A percentile compares a stretch with the other conserved stretches of the same genome.
phyloP scores from a whole-genome alignment of 2,888 invertebrate species.

The Acheta domesticus region DNA sequence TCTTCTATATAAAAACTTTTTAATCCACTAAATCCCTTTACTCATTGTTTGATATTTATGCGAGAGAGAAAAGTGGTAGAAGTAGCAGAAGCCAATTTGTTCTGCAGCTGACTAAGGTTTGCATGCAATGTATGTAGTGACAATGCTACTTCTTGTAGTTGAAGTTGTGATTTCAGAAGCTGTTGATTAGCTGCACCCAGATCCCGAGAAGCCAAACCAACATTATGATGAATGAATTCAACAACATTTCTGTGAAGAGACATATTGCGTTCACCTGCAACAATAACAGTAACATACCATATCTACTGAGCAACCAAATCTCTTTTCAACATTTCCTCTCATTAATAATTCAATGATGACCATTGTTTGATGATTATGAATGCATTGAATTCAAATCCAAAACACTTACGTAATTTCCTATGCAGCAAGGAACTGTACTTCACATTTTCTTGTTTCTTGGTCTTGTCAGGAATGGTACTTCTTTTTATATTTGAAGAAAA shows the following conservation, averaged over 20 bases:
- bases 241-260: constrained; percentile 35
- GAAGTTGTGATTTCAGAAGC: constrained; percentile 36
- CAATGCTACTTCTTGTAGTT: constrained; percentile 36
- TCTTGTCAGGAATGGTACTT: constrained; percentile 4
- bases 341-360: background rate
- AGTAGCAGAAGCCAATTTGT: constrained; percentile 31
- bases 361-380: background rate
- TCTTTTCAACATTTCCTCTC: background rate
- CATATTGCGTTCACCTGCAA: constrained; percentile 37
- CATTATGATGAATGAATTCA: constrained; percentile 32
- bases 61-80: constrained; percentile 34
- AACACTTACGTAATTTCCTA: constrained; percentile 37
- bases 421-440: constrained; percentile 38
- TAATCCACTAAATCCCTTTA: too few relatives aligned
- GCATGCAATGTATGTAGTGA: constrained; percentile 33
- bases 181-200: constrained; percentile 36
- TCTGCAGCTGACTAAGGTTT: constrained; percentile 31
- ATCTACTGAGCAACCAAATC: background rate
- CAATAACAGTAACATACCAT: background rate
- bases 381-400: too few relatives aligned
- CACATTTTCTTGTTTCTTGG: constrained; percentile 31
- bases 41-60: background rate
- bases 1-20: too few relatives aligned
- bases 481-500: constrained; percentile 27
- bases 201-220: constrained; percentile 31